phyloP scores from a whole-genome alignment of 2,888 invertebrate species.

The Drosophila borealis region DNA sequence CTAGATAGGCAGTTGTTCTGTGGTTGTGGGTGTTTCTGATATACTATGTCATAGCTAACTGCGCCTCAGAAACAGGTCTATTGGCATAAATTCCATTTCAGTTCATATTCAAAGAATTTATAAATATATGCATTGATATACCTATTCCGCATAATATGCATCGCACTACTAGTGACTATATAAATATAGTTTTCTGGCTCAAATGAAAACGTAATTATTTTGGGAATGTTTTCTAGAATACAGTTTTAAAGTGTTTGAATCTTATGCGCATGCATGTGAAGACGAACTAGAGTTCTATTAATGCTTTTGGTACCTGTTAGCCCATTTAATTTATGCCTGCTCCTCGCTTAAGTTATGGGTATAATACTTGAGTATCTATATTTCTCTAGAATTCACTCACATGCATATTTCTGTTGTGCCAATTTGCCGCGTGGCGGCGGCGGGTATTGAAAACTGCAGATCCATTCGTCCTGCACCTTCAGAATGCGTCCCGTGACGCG shows the following conservation, averaged over 20 bases:
- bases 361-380: too few species aligned
- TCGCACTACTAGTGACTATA: background rate
- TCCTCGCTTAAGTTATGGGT: too few species aligned
- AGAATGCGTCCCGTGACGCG: constrained; percentile 96
- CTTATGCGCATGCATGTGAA: too few species aligned
- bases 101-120: constrained; percentile 1
- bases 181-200: too few species aligned
- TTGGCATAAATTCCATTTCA: background rate
- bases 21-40: background rate
- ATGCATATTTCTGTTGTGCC: constrained; percentile 89
- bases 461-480: constrained; percentile 97
- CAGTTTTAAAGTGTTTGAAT: too few species aligned
- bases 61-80: constrained; percentile 17
- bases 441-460: constrained; percentile 96
- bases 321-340: too few species aligned
- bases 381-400: constrained; percentile 84
- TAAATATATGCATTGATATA: constrained; percentile 1
- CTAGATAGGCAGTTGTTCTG: background rate
- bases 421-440: constrained; percentile 89
- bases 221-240: too few species aligned
- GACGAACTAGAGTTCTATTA: too few species aligned
- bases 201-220: too few species aligned
- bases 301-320: too few species aligned
- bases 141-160: background rate
- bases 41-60: constrained; percentile 5